These are phyloP conservation scores for Anguilla japonica DNA, from an alignment of 2,113 vertebrate genomes.

Conservation along the genomic window DNA sequence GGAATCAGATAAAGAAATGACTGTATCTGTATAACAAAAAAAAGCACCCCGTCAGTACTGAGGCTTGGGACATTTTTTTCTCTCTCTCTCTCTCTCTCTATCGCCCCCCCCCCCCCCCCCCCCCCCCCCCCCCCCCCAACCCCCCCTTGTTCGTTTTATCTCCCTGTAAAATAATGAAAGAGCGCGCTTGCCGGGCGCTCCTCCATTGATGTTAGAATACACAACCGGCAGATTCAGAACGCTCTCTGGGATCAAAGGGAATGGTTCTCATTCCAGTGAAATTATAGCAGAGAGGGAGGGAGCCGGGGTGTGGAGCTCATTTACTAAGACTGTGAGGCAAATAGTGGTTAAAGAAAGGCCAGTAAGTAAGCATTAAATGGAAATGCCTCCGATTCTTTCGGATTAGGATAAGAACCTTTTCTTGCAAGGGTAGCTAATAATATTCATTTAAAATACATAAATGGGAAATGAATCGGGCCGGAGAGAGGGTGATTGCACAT, in stretches of 20 bases:
- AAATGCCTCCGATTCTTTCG: constrained; percentile 74
- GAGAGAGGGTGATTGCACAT: constrained; percentile 68
- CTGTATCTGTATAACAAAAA: constrained; percentile 54
- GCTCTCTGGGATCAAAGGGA: constrained; percentile 88
- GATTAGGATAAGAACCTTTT: constrained; percentile 76
- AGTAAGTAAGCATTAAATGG: constrained; percentile 69
- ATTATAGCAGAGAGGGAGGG: constrained; percentile 69
- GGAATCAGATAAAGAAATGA: constrained; percentile 78
- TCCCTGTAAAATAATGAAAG: constrained; percentile 92
- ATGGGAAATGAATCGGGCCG: constrained; percentile 64
- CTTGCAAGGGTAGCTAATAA: constrained; percentile 77
- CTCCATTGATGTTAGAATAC: constrained; percentile 90
- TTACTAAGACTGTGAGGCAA: constrained; percentile 79
- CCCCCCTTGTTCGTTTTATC: constrained; percentile 76
- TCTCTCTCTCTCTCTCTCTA: constrained; percentile 31
- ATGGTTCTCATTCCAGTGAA: constrained; percentile 78
- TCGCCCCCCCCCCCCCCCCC: neutral
- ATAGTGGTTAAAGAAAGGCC: constrained; percentile 75
- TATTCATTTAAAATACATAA: constrained; percentile 71
- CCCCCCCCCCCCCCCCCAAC: neutral
- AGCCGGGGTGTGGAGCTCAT: constrained; percentile 75
- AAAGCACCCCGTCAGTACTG: constrained; percentile 73
- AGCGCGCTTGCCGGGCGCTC: constrained; percentile 73
- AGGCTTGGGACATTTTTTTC: constrained; percentile 66
- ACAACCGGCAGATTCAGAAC: constrained; percentile 89